These are phyloP conservation scores for Scaptomyza hsui DNA, from an alignment of 1,140 invertebrate species.

Conservation along the genomic window DNA sequence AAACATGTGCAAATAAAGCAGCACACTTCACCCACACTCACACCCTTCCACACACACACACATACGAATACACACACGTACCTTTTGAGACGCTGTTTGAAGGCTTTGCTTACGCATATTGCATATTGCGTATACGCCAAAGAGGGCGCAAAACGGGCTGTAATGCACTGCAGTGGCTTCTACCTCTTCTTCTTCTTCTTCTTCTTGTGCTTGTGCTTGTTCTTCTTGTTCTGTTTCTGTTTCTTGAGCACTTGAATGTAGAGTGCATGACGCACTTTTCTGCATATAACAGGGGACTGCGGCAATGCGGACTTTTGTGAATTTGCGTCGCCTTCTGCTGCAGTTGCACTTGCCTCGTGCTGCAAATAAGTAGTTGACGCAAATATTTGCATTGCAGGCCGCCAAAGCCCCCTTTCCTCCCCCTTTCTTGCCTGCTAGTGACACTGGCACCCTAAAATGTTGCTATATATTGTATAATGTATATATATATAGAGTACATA, in stretches of 20 bases:
- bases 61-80: neutral
- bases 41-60: neutral
- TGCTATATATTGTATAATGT: conserved; percentile 3
- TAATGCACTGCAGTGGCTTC: conserved; percentile 65
- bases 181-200: neutral
- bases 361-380: conserved; percentile 59
- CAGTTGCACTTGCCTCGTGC: conserved; percentile 8
- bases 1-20: conserved; percentile 50
- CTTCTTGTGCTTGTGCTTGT: neutral
- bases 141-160: conserved; percentile 13
- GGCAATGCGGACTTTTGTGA: conserved; percentile 10
- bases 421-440: conserved; percentile 9
- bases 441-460: conserved; percentile 37
- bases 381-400: conserved; percentile 69
- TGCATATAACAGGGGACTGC: neutral
- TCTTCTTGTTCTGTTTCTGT: neutral
- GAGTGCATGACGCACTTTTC: conserved; percentile 51
- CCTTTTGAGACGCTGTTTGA: conserved; percentile 29
- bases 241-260: conserved; percentile 35
- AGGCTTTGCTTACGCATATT: conserved; percentile 53
- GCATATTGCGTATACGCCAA: conserved; percentile 60
- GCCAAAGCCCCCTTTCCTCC: neutral
- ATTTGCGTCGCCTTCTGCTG: conserved; percentile 15
- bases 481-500: conserved; percentile 5
- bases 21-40: conserved; percentile 8